Base-by-base conservation (phyloP, 2,113 vertebrate species). In the Calonectris borealis region DNA sequence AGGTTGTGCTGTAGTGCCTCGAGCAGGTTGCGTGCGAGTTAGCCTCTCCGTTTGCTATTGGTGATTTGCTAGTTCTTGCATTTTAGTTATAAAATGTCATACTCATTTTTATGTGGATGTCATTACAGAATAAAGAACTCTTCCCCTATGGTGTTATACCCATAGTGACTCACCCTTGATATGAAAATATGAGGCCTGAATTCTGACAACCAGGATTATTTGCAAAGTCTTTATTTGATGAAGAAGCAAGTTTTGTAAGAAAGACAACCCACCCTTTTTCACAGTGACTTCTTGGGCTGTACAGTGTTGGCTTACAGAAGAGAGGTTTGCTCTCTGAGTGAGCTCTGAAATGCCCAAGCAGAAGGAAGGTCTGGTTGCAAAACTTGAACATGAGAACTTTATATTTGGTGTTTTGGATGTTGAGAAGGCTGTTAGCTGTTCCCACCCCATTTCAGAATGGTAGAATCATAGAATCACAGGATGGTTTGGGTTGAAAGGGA, bases 41-140 rank as follows among this genome's bases (percentile, higher is more conserved):
- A 48, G 8, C 26, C 32, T 40, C 27, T 61, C 36, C 4, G 0
- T 34, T 34, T 48, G 51, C 73, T 22, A 0, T 3, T 3, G 22
- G 25, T n/a, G 34, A 10, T 55, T 68, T 62, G 34, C 34, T 8
- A 3, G 17, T 81, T 80, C 27, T 49, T 51, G 20, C 9, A 3
- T 32, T 36, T 31, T 21, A 15, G 14, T 18, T 76, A 3, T 5
- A 4, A 49, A 80, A 13, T 22, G 25, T 26, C 9, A 1, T 14
- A 2, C 29, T 58, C 0, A 0, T 60, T 79, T 52, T 48, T 16
- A 3, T 4, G 38, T 40, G 27, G 66, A 5, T 24, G 38, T 46
- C n/a, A 5, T 51, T 71, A 4, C 36, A 60, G 68, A 51, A 13
- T 9, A 16, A 6, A 34, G 32, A 31, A 5, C 42, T 60, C 44